Conservation (phyloP, 2,113 vertebrate genomes). For the Sorex fumeus region DNA sequence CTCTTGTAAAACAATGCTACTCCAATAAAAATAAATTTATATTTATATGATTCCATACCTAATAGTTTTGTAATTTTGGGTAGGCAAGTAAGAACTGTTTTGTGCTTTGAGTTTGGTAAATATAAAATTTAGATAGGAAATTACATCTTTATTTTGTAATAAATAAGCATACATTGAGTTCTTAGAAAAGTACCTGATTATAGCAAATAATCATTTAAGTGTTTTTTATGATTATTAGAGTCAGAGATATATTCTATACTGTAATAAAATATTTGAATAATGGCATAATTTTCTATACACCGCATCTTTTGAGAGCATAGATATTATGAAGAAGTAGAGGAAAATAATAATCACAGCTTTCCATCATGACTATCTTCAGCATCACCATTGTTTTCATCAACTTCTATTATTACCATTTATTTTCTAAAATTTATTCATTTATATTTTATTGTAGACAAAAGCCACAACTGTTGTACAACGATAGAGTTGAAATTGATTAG, state of each 20-base stretch:
- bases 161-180: neutral
- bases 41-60: no score
- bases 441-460: no score
- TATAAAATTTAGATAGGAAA: slow-evolving; percentile 36
- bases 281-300: neutral
- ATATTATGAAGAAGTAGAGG: neutral
- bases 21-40: no score
- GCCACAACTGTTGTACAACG: no score
- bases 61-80: neutral
- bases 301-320: neutral
- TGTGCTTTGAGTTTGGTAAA: neutral
- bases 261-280: slow-evolving; percentile 17
- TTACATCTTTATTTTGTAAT: slow-evolving; percentile 20
- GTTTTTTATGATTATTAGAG: neutral
- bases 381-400: no score
- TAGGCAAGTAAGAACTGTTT: neutral
- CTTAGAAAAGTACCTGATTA: neutral
- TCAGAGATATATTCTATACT: neutral
- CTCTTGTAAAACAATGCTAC: no score
- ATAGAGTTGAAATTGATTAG: no score
- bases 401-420: no score
- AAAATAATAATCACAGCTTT: no score
- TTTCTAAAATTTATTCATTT: no score
- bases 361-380: no score
- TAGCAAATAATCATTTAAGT: neutral